These are phyloP conservation scores for Dolichallabes microphthalmus DNA, from an alignment of 2,113 vertebrate genomes.

Conservation along the genomic window DNA sequence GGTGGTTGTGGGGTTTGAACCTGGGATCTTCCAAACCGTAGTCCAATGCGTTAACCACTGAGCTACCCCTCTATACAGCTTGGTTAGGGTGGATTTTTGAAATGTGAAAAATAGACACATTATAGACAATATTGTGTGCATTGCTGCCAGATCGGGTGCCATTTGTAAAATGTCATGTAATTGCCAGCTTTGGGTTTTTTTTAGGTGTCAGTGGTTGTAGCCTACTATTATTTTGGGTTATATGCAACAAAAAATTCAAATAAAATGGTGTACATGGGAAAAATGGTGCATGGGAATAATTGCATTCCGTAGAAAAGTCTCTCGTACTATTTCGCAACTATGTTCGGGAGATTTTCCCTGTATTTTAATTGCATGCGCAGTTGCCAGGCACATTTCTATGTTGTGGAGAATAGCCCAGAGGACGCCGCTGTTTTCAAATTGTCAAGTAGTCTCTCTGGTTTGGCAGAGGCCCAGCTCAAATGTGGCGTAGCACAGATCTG, in stretches of 20 bases:
- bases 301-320: constrained; percentile 22
- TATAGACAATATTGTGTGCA: not conserved
- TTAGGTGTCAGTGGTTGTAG: constrained; percentile 47
- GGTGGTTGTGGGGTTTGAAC: too few relatives aligned
- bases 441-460: constrained; percentile 53
- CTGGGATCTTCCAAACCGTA: too few relatives aligned
- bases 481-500: constrained; percentile 53
- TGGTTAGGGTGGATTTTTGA: not conserved
- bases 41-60: too few relatives aligned
- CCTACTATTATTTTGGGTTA: constrained; percentile 17
- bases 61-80: not conserved
- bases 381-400: constrained; percentile 55
- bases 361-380: constrained; percentile 51
- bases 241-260: constrained; percentile 14
- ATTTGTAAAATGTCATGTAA: constrained; percentile 46
- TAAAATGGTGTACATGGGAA: constrained; percentile 16
- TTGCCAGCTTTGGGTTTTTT: constrained; percentile 28
- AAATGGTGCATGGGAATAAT: constrained; percentile 22
- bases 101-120: not conserved
- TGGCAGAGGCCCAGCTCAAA: constrained; percentile 55
- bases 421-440: constrained; percentile 53
- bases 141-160: not conserved
- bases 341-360: constrained; percentile 33
- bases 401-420: constrained; percentile 49
- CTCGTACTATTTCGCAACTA: constrained; percentile 26